Conservation (phyloP, 2,113 vertebrate species). For the Ctenodactylus gundi region DNA sequence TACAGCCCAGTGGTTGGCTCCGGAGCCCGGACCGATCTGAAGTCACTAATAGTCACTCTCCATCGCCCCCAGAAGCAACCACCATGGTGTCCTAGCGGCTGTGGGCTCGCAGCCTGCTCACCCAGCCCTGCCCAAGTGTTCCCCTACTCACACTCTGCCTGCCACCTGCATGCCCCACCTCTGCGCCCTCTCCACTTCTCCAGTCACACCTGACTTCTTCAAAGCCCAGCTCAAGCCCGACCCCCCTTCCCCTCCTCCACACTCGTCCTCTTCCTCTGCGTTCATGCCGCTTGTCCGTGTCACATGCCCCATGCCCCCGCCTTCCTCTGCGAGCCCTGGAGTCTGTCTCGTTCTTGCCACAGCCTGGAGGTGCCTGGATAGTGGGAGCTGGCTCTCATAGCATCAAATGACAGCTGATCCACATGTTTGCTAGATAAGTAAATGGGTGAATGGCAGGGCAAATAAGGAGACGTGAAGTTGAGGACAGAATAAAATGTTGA, state of each 20-base stretch:
- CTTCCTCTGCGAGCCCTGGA: background rate
- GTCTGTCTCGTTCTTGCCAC: background rate
- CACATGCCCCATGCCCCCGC: background rate
- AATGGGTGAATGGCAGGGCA: background rate
- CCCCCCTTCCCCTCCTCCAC: background rate
- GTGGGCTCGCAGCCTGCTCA: background rate
- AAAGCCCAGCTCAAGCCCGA: background rate
- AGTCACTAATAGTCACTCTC: background rate
- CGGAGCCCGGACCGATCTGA: background rate
- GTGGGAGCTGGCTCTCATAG: background rate
- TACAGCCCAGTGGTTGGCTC: background rate
- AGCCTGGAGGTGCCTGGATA: background rate
- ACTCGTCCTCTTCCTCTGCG: background rate
- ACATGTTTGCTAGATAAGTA: background rate
- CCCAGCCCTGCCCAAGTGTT: rapidly evolving
- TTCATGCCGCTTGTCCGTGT: background rate
- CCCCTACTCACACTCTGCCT: background rate
- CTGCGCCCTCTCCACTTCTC: background rate
- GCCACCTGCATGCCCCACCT: rapidly evolving
- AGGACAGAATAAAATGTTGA: background rate
- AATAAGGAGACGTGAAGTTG: background rate
- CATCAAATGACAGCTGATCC: no score
- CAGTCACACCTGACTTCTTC: background rate
- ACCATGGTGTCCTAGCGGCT: background rate
- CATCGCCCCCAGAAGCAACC: background rate